Evolutionary conservation across 2,888 invertebrate species (phyloP).

Genomic region (Drosophila eohydei): DNA sequence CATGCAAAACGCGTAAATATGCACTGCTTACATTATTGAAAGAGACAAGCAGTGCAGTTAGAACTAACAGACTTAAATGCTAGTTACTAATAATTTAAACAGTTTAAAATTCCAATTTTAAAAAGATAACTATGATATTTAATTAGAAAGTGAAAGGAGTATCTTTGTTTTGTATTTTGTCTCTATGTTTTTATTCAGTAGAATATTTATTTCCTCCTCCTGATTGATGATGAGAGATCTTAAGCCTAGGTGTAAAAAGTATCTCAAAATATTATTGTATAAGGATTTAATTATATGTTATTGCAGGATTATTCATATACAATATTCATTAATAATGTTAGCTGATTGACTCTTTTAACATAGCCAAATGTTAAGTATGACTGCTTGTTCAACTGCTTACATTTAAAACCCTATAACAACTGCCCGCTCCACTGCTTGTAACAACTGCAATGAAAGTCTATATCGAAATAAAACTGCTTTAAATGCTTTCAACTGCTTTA

Average conservation of each 20-base stretch:
- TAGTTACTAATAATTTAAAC: not conserved
- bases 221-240: too few species aligned
- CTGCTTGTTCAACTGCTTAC: not conserved
- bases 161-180: not conserved
- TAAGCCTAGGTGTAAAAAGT: too few species aligned
- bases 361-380: not conserved
- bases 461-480: not conserved
- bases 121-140: not conserved
- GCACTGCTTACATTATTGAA: slow-evolving; percentile 2
- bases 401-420: not conserved
- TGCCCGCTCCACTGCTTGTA: not conserved
- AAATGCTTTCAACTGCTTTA: not conserved
- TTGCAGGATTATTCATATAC: not conserved
- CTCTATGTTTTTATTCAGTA: too few species aligned
- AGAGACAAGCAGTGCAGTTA: not conserved
- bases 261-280: too few species aligned
- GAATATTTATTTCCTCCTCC: too few species aligned
- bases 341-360: not conserved
- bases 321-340: not conserved
- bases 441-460: not conserved
- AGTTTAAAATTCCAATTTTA: not conserved
- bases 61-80: not conserved
- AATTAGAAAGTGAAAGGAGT: not conserved
- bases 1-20: slow-evolving; percentile 11
- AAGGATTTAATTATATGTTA: too few species aligned